Evolutionary conservation across 2,797 vertebrate species (phyloP), one percentile per base, ranked within the genome.

Genomic region (Chlorospingus flavigularis): DNA sequence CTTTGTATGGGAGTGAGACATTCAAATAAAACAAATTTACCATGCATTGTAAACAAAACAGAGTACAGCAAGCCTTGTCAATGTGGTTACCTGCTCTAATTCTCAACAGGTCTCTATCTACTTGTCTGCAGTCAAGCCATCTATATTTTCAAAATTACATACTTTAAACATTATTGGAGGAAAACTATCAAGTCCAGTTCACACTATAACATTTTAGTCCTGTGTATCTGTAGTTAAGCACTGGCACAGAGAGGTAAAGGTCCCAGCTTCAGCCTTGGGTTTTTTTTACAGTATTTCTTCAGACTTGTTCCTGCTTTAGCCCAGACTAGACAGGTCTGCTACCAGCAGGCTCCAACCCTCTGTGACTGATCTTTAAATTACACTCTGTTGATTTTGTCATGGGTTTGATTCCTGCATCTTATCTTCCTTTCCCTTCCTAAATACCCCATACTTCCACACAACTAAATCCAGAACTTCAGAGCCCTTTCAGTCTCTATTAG

Each of bases 401-500:
- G 18, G 4, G 30, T 68, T 78, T 45, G 47, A 31, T 58, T 72
- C 72, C 72, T 68, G 53, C 39, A 48, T 72, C 42, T 40, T 63
- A 40, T 61, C 65, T 92, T 83, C 81, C 42, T 43, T 63, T 90
- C 37, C 50, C 39, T 74, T 65, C 58, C 54, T 65, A 75, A 74
- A 68, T 2, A 83, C 18, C 45, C 35, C 43, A 54, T 19, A 47
- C 35, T 54, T 86, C 25, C 66, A 83, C 40, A 57, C 50, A 80
- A 45, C 37, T 45, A 82, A 92, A 71, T n/a, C 30, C 68, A 90
- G 76, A 81, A 86, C 81, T 57, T 77, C 40, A 51, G 42, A 55
- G 33, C 55, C 61, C 50, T 68, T 92, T 92, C 87, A 88, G 53
- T 71, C 68, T 85, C 82, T n/a, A 60, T 76, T 63, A 86, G 76